A percentile compares a stretch with the other conserved stretches of the same genome.
Evolutionary conservation across 2,888 invertebrate species (phyloP).

Genomic region (Scotopteryx bipunctaria): DNA sequence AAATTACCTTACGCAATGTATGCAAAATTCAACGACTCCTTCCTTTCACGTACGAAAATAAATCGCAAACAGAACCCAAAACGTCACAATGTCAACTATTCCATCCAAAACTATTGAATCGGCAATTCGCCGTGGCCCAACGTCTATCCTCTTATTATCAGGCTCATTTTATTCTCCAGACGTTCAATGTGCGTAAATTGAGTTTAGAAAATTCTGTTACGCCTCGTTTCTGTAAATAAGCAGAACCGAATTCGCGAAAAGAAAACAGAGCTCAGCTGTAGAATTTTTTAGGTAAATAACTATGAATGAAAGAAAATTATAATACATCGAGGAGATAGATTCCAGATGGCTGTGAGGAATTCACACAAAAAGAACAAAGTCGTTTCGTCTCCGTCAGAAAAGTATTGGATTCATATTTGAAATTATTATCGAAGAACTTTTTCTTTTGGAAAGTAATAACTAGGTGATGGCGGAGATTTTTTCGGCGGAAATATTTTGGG

Average conservation of each 20-base stretch:
- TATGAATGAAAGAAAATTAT: constrained; percentile 57
- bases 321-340: constrained; percentile 56
- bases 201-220: constrained; percentile 57
- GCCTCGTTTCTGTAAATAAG: constrained; percentile 62
- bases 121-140: constrained; percentile 25
- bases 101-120: constrained; percentile 25
- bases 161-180: constrained; percentile 58
- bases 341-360: constrained; percentile 59
- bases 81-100: constrained; percentile 23
- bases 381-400: constrained; percentile 48
- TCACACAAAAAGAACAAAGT: constrained; percentile 51
- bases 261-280: constrained; percentile 57
- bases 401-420: constrained; percentile 50
- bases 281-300: constrained; percentile 55
- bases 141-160: constrained; percentile 40
- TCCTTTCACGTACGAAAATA: constrained; percentile 37
- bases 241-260: constrained; percentile 39
- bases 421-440: constrained; percentile 39
- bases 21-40: constrained; percentile 59
- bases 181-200: constrained; percentile 63
- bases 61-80: constrained; percentile 28
- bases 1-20: constrained; percentile 62
- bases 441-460: constrained; percentile 35
- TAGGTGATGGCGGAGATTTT: constrained; percentile 28
- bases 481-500: constrained; percentile 22